Conservation (phyloP, 2,113 vertebrate genomes). For the Romanogobio albipinnatus region DNA sequence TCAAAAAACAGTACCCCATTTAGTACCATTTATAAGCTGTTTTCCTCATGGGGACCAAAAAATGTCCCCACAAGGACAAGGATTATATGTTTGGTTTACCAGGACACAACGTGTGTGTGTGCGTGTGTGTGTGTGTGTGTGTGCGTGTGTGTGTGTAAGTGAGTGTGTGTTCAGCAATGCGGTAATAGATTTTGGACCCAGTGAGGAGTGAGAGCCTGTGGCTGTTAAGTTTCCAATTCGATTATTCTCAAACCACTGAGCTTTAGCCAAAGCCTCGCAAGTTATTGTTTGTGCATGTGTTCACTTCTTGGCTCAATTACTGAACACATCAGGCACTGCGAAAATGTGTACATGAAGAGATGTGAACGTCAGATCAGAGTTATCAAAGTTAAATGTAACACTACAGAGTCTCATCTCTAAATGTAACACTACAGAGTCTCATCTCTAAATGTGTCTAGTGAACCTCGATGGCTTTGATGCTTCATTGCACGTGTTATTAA, state of each 20-base stretch:
- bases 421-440: not conserved
- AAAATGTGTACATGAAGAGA: not conserved
- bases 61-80: too few relatives aligned
- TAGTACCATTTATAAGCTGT: too few relatives aligned
- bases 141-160: not conserved
- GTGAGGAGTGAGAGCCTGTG: slow-evolving; percentile 52
- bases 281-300: slow-evolving; percentile 16
- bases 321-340: not conserved
- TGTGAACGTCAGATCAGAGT: slow-evolving; percentile 13
- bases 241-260: slow-evolving; percentile 50
- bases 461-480: slow-evolving; percentile 4
- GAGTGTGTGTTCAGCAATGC: slow-evolving; percentile 27
- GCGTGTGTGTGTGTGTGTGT: slow-evolving; percentile 6
- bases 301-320: not conserved
- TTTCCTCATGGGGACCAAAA: too few relatives aligned
- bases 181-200: slow-evolving; percentile 47
- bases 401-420: not conserved
- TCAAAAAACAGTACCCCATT: too few relatives aligned
- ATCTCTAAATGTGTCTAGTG: not conserved
- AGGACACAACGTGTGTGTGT: not conserved
- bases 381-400: not conserved
- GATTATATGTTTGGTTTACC: too few relatives aligned
- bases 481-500: not conserved
- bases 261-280: slow-evolving; percentile 30
- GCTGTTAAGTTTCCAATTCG: slow-evolving; percentile 55